phyloP scores from a whole-genome alignment of 2,888 invertebrate genomes.

The Drosophila prostipennis region DNA sequence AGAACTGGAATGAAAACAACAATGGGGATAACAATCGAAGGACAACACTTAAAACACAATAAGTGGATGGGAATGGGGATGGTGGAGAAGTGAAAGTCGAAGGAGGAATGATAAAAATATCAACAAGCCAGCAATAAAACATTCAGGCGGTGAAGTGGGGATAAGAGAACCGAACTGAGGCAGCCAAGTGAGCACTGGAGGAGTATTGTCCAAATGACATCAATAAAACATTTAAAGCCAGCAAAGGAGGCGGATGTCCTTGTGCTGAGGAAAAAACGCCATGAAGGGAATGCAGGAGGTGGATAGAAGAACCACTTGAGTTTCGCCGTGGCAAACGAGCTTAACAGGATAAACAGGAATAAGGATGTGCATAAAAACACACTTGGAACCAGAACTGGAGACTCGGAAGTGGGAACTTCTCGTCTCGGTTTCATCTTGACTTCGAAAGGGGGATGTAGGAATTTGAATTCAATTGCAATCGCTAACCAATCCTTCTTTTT shows the following conservation, averaged over 20 bases:
- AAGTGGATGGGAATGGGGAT: slow-evolving; percentile 17
- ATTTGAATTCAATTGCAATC: slow-evolving; percentile 74
- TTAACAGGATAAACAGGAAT: slow-evolving; percentile 63
- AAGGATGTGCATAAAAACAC: slow-evolving; percentile 27
- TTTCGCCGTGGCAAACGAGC: slow-evolving; percentile 62
- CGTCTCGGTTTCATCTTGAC: slow-evolving; percentile 51
- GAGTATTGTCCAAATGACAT: slow-evolving; percentile 73
- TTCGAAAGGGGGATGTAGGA: slow-evolving; percentile 64
- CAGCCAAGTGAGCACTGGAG: slow-evolving; percentile 61
- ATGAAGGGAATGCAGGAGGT: slow-evolving; percentile 1
- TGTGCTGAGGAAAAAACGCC: not conserved
- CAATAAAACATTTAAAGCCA: slow-evolving; percentile 71
- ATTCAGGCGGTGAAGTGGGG: slow-evolving; percentile 48
- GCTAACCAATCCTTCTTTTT: slow-evolving; percentile 38
- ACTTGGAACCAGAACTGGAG: slow-evolving; percentile 37
- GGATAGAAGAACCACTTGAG: slow-evolving; percentile 49
- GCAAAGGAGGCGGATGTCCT: slow-evolving; percentile 41
- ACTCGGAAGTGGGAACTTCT: slow-evolving; percentile 16
- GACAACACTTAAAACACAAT: slow-evolving; percentile 49
- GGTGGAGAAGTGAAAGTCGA: not conserved
- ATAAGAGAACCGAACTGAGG: slow-evolving; percentile 25
- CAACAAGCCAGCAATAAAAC: slow-evolving; percentile 65
- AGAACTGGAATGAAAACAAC: not conserved
- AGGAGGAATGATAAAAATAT: slow-evolving; percentile 64
- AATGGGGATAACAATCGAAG: slow-evolving; percentile 28